Conservation (phyloP, 2,888 invertebrate genomes). For the Capitulum mitella region DNA sequence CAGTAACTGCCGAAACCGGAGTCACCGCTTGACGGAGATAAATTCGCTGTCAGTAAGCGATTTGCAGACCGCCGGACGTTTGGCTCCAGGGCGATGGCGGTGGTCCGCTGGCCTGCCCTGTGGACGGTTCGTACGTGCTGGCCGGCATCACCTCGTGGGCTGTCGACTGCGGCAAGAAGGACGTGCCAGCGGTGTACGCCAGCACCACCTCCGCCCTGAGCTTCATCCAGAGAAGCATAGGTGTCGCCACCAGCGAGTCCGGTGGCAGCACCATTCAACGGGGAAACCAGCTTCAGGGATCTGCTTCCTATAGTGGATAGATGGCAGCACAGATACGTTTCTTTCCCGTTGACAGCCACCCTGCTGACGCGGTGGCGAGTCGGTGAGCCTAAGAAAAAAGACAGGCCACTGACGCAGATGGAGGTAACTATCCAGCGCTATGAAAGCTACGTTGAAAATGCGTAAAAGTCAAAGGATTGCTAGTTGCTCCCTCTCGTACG, state of each 20-base stretch:
- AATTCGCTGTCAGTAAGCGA: too few species aligned
- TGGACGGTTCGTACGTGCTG: slow-evolving; percentile 75
- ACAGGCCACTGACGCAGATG: too few species aligned
- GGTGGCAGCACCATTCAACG: not conserved
- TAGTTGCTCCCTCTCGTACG: too few species aligned
- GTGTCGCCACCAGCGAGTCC: not conserved
- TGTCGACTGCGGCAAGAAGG: slow-evolving; percentile 81
- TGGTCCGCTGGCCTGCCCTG: slow-evolving; percentile 77
- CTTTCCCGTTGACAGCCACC: too few species aligned
- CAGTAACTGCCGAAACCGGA: too few species aligned
- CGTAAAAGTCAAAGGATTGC: too few species aligned
- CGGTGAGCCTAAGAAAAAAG: too few species aligned
- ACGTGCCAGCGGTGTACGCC: slow-evolving; percentile 87
- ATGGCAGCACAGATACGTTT: not conserved
- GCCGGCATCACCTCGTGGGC: slow-evolving; percentile 94
- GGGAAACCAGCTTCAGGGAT: not conserved
- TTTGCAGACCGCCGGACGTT: not conserved
- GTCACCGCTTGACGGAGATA: too few species aligned
- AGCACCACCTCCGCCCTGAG: slow-evolving; percentile 41
- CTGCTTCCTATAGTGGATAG: not conserved
- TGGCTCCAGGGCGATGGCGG: slow-evolving; percentile 68
- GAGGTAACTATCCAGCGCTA: too few species aligned
- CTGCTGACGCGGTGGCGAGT: too few species aligned
- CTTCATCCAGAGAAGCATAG: not conserved
- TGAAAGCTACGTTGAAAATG: too few species aligned